These are phyloP conservation scores for Donacobius atricapilla DNA, from an alignment of 2,113 vertebrate species.

Conservation along the genomic window DNA sequence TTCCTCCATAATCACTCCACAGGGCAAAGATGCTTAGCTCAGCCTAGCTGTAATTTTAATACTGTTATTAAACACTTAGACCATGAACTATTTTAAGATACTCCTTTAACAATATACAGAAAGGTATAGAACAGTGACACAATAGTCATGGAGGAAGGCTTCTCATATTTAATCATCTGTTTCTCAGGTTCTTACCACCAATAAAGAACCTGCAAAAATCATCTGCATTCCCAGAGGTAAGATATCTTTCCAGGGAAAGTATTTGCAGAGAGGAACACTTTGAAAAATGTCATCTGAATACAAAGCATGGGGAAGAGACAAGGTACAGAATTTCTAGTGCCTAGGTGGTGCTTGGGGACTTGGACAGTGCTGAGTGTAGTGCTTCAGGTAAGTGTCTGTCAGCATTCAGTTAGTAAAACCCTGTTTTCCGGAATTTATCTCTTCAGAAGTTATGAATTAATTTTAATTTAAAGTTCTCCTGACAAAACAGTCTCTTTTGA, in stretches of 20 bases:
- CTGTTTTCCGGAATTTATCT: neutral
- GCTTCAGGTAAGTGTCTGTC: neutral
- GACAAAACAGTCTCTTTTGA: neutral
- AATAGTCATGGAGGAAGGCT: neutral
- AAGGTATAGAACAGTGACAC: neutral
- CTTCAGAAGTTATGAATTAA: neutral
- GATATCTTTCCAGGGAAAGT: neutral
- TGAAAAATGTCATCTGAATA: slow-evolving; percentile 38
- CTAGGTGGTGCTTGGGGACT: neutral
- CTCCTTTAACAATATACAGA: neutral
- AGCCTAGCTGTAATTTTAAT: neutral
- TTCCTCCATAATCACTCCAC: neutral
- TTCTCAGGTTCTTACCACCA: neutral
- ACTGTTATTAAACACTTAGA: neutral
- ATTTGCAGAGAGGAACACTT: neutral
- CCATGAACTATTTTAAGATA: neutral
- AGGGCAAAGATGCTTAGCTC: neutral
- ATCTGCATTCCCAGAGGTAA: neutral
- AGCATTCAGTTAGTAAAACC: neutral
- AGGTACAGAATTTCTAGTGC: neutral
- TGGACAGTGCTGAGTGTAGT: neutral
- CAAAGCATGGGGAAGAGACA: neutral
- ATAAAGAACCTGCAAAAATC: neutral
- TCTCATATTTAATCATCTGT: neutral
- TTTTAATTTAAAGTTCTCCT: neutral